Percentiles rank a stretch among this genome's conserved stretches.
These are phyloP conservation scores for Drosophila acutilabella DNA, from an alignment of 2,888 invertebrate genomes.

Conservation along the genomic window DNA sequence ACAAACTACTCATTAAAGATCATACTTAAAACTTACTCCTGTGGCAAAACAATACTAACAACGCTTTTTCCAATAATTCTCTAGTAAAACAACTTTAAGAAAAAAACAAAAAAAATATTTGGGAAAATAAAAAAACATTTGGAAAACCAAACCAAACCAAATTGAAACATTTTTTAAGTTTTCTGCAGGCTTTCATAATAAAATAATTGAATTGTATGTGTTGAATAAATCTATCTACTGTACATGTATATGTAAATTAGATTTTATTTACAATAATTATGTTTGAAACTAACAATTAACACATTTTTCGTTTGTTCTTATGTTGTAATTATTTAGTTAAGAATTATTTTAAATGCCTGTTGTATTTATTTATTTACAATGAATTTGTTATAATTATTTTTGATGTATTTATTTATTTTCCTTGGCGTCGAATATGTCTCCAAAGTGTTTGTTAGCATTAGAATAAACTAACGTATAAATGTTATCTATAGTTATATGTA, in stretches of 20 bases:
- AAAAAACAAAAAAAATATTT: no score
- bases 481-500: slow-evolving; percentile 64
- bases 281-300: slow-evolving; percentile 11
- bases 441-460: slow-evolving; percentile 67
- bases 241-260: background rate
- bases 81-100: no score
- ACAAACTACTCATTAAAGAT: no score
- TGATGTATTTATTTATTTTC: slow-evolving; percentile 38
- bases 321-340: background rate
- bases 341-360: background rate
- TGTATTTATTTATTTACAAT: background rate
- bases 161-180: no score
- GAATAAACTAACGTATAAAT: background rate
- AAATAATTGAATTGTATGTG: no score
- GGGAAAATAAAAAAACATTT: no score
- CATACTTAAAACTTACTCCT: no score
- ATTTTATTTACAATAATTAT: background rate
- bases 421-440: slow-evolving; percentile 84
- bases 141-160: no score
- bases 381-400: slow-evolving; percentile 27
- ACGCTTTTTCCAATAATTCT: no score
- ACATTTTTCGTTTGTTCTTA: background rate
- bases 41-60: no score
- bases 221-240: no score
- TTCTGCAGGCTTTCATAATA: no score